A percentile compares a stretch with the other conserved stretches of the same genome.
phyloP scores from a whole-genome alignment of 1,140 invertebrate genomes.

The Lutraria rhynchaena region DNA sequence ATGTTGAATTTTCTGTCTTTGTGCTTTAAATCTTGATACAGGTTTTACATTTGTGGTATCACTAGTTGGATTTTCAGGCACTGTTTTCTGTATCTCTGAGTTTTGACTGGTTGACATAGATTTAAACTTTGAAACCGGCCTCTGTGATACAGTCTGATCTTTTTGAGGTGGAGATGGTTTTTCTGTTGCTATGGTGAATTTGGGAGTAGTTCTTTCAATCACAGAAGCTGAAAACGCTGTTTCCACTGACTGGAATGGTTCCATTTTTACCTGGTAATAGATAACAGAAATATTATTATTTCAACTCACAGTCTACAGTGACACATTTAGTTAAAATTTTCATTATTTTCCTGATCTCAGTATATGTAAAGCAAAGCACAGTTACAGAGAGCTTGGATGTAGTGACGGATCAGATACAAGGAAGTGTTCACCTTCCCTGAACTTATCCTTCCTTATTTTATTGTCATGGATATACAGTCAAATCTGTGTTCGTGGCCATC shows the following conservation, averaged over 20 bases:
- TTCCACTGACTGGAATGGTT: neutral
- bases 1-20: constrained; percentile 40
- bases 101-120: constrained; percentile 16
- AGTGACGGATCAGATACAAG: too few species aligned
- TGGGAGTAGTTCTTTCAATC: constrained; percentile 9
- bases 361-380: too few species aligned
- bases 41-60: constrained; percentile 3
- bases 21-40: constrained; percentile 52
- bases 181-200: neutral
- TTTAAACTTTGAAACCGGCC: constrained; percentile 39
- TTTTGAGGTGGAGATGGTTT: neutral
- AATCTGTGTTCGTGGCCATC: too few species aligned
- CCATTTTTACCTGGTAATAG: neutral
- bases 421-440: too few species aligned
- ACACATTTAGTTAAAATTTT: too few species aligned
- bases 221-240: constrained; percentile 40
- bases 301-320: too few species aligned
- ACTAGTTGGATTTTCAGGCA: neutral
- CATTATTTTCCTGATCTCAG: too few species aligned
- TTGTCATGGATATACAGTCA: too few species aligned
- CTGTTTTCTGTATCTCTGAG: neutral
- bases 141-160: neutral
- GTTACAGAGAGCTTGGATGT: too few species aligned
- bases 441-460: too few species aligned
- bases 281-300: too few species aligned